Base-by-base conservation (phyloP, 2,888 invertebrate genomes). In the Bhutanitis thaidina region DNA sequence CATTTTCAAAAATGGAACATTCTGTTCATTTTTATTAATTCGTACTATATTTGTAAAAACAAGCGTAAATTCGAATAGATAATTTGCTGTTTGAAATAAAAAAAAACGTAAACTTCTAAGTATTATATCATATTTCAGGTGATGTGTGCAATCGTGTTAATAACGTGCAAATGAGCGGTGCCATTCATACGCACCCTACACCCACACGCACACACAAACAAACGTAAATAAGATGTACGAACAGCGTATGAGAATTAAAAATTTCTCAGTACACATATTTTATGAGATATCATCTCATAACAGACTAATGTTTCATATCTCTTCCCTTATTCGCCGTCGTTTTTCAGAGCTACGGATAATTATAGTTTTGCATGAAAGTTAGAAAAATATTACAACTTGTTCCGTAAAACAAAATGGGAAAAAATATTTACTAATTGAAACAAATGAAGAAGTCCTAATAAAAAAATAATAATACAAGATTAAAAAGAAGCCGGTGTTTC, bases 301-400 rank as follows among this genome's bases (percentile, higher is more conserved):
- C 46, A 4, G 37, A 29, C 44, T 36, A 40, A 46, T 52, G 36
- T 41, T 46, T 46, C 44, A 50, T 41, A 45, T 45, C 34, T 45
- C 15, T n/a, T 49, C 15, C 14, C 36, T 30, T 39, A 46, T 36
- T 39, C 29, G 20, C 40, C 34, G 25, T 29, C 39, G 39, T 35
- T 34, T 34, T 12, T 40, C 32, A 40, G 27, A 40, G 30, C 16
- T 37, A n/a, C 25, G 9, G 30, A 32, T 15, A 30, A 12, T 16
- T 29, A 15, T 29, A 4, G 10, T n/a, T 10, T 37, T 15, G 15
- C 30, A 10, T 30, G 4, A 30, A 30, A 30, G 4, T 4, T 20
- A 20, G 2, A 20, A 20, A 20, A 20, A n/a, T n/a, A n/a, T n/a
- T n/a, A n/a, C n/a, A n/a, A n/a, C n/a, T n/a, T n/a, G n/a, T n/a